These are phyloP conservation scores for Mesorhabditis spiculigera DNA, from an alignment of 2,888 invertebrate genomes.

Conservation along the genomic window DNA sequence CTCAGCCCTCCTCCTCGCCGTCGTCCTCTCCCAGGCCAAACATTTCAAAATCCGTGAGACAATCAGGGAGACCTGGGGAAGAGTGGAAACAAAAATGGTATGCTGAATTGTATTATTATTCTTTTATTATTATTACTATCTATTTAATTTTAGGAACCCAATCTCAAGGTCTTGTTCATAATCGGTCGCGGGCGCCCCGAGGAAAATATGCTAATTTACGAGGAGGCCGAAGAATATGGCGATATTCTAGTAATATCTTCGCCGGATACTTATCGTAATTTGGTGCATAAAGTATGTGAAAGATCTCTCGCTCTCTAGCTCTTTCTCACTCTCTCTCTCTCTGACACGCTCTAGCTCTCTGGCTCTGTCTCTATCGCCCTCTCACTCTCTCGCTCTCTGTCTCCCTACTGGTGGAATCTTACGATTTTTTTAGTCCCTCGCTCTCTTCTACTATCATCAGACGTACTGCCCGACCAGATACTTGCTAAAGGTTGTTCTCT, in stretches of 20 bases:
- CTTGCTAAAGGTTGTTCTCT: too few relatives aligned
- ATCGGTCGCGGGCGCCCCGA: neutral
- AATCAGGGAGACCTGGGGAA: neutral
- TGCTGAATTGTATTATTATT: too few relatives aligned
- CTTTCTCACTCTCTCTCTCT: too few relatives aligned
- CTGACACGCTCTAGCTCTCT: too few relatives aligned
- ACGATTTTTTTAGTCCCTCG: neutral
- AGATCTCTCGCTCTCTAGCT: too few relatives aligned
- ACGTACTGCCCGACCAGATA: neutral
- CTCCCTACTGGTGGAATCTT: too few relatives aligned
- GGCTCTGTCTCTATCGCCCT: too few relatives aligned
- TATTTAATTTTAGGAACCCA: too few relatives aligned
- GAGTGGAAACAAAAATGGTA: too few relatives aligned
- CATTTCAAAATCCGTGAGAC: neutral
- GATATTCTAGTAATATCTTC: neutral
- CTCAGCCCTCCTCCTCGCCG: neutral
- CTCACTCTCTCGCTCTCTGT: too few relatives aligned
- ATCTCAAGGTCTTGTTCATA: neutral
- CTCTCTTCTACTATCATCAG: neutral
- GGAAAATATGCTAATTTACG: neutral
- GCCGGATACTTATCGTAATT: neutral
- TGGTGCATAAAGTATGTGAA: neutral
- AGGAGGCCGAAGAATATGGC: neutral
- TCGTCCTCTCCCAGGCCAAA: neutral
- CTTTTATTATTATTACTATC: too few relatives aligned